Percentiles rank a stretch among this genome's conserved stretches.
phyloP scores from a whole-genome alignment of 2,113 vertebrate genomes.

The Psittacula cyanocephala region DNA sequence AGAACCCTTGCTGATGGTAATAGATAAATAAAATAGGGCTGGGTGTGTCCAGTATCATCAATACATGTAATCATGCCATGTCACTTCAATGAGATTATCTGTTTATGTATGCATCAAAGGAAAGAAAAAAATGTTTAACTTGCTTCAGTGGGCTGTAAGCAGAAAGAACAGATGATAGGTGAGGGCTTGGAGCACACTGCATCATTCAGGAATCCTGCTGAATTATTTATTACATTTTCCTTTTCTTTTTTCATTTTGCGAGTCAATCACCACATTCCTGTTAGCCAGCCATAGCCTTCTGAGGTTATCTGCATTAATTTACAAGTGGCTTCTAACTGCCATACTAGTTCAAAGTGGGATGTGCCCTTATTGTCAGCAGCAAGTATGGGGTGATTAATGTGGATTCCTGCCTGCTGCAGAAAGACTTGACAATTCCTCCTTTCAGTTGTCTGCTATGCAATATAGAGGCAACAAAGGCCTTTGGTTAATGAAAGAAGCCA shows the following conservation, averaged over 20 bases:
- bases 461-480: constrained; percentile 7
- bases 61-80: not conserved
- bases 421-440: not conserved
- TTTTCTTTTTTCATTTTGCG: not conserved
- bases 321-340: not conserved
- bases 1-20: not conserved
- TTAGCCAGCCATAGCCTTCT: not conserved
- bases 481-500: not conserved
- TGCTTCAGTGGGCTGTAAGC: not conserved
- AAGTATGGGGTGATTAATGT: not conserved
- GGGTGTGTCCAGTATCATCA: not conserved
- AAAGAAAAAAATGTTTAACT: not conserved
- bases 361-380: not conserved
- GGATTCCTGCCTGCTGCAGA: not conserved
- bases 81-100: not conserved
- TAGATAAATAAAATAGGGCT: not conserved
- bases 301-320: constrained; percentile 3
- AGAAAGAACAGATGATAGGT: not conserved
- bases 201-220: not conserved
- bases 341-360: not conserved
- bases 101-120: not conserved
- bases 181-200: not conserved
- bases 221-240: not conserved
- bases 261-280: not conserved
- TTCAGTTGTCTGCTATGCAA: not conserved